Percentiles rank a stretch among this genome's conserved stretches.
These are phyloP conservation scores for Macroteleia sp. DNA, from an alignment of 2,888 invertebrate species.

Conservation along the genomic window DNA sequence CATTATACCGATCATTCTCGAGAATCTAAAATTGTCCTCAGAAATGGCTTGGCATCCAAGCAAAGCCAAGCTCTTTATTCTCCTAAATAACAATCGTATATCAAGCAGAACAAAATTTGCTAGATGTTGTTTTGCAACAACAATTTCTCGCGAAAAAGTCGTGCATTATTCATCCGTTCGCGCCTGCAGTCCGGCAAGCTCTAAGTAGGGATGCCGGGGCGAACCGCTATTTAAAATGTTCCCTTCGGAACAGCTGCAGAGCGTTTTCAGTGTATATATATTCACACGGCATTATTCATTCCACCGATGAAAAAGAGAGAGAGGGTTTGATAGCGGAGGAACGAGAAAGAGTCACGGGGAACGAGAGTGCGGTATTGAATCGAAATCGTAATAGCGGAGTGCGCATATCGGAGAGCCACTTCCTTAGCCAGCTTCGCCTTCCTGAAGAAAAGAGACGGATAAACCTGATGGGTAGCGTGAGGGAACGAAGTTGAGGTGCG, in stretches of 20 bases:
- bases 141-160: constrained; percentile 32
- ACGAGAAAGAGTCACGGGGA: neutral
- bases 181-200: constrained; percentile 13
- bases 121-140: constrained; percentile 32
- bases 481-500: neutral
- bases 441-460: constrained; percentile 28
- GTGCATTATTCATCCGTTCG: constrained; percentile 45
- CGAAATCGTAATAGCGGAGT: constrained; percentile 46
- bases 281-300: constrained; percentile 41
- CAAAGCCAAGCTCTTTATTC: too few relatives aligned
- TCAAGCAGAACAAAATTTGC: constrained; percentile 31
- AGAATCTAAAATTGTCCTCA: too few relatives aligned
- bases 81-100: constrained; percentile 34
- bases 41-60: too few relatives aligned
- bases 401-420: constrained; percentile 41
- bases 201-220: constrained; percentile 1
- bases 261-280: constrained; percentile 18
- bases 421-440: constrained; percentile 17
- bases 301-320: neutral
- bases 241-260: constrained; percentile 24
- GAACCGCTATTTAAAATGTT: constrained; percentile 49
- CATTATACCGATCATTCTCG: too few relatives aligned
- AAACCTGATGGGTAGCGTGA: neutral
- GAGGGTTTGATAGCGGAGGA: too few relatives aligned
- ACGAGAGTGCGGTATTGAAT: constrained; percentile 28